Evolutionary conservation across 1,140 invertebrate genomes (phyloP).

Genomic region (Chrysoperla carnea): DNA sequence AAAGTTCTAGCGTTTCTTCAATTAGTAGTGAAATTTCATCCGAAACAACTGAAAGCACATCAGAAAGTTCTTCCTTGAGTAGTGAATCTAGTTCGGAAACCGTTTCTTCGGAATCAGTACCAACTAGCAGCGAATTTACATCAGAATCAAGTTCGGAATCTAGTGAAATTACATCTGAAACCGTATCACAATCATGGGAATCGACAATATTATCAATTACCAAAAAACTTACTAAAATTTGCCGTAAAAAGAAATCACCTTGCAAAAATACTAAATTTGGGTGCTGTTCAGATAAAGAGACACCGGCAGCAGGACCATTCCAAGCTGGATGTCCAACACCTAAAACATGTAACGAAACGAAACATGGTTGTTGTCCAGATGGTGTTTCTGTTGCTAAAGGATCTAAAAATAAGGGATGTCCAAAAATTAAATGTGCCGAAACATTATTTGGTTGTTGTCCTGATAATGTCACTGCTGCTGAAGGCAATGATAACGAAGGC

Average conservation of each 20-base stretch:
- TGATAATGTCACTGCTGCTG: constrained; percentile 57
- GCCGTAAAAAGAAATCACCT: constrained; percentile 24
- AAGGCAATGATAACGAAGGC: constrained; percentile 68
- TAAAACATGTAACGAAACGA: constrained; percentile 61
- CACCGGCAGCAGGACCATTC: constrained; percentile 68
- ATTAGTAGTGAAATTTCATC: constrained; percentile 1
- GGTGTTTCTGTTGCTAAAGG: constrained; percentile 66
- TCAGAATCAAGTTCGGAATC: not conserved
- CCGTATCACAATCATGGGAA: no score
- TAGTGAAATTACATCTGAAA: not conserved
- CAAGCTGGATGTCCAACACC: constrained; percentile 56
- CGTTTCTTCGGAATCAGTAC: not conserved
- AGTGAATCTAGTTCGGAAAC: constrained; percentile 5
- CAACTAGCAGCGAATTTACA: not conserved
- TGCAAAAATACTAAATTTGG: constrained; percentile 62
- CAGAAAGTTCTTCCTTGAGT: no score
- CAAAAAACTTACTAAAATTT: no score
- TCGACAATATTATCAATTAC: no score
- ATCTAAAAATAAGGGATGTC: constrained; percentile 55
- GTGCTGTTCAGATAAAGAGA: constrained; percentile 77
- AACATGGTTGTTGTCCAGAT: constrained; percentile 79
- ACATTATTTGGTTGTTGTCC: constrained; percentile 74
- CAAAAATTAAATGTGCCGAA: constrained; percentile 49
- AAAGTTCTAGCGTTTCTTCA: no score
- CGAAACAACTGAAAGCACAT: constrained; percentile 3